Conservation (phyloP, 2,113 vertebrate species). For the Chiloscyllium plagiosum region DNA sequence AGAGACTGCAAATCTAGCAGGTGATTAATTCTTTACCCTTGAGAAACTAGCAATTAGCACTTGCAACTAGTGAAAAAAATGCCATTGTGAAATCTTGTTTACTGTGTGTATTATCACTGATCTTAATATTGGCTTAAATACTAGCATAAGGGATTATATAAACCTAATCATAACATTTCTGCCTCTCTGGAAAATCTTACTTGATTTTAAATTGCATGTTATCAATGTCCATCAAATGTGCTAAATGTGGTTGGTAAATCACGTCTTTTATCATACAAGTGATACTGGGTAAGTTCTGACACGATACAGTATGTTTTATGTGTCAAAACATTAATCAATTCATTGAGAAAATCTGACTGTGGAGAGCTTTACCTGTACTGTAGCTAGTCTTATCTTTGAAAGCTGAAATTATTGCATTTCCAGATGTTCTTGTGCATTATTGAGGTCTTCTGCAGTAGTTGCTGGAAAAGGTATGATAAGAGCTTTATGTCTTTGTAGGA, state of each 20-base stretch:
- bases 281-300: slow-evolving; percentile 55
- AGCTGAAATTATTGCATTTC: slow-evolving; percentile 74
- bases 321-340: slow-evolving; percentile 72
- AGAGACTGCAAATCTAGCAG: slow-evolving; percentile 87
- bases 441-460: slow-evolving; percentile 73
- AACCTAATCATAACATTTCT: slow-evolving; percentile 49
- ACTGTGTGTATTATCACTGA: slow-evolving; percentile 66
- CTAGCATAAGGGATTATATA: slow-evolving; percentile 29
- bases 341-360: slow-evolving; percentile 73
- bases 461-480: slow-evolving; percentile 81
- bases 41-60: slow-evolving; percentile 83
- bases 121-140: slow-evolving; percentile 59
- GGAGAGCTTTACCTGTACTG: slow-evolving; percentile 77
- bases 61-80: slow-evolving; percentile 76
- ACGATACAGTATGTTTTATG: slow-evolving; percentile 66
- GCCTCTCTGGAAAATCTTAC: slow-evolving; percentile 63
- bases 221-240: slow-evolving; percentile 33
- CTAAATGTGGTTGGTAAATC: slow-evolving; percentile 41
- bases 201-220: slow-evolving; percentile 39
- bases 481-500: slow-evolving; percentile 77
- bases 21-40: slow-evolving; percentile 98
- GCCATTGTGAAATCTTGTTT: slow-evolving; percentile 72
- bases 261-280: slow-evolving; percentile 52
- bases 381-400: slow-evolving; percentile 77
- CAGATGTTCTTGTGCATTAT: slow-evolving; percentile 74